Evolutionary conservation across 2,888 invertebrate species (phyloP).

Genomic region (Ennomos fuscantarius): DNA sequence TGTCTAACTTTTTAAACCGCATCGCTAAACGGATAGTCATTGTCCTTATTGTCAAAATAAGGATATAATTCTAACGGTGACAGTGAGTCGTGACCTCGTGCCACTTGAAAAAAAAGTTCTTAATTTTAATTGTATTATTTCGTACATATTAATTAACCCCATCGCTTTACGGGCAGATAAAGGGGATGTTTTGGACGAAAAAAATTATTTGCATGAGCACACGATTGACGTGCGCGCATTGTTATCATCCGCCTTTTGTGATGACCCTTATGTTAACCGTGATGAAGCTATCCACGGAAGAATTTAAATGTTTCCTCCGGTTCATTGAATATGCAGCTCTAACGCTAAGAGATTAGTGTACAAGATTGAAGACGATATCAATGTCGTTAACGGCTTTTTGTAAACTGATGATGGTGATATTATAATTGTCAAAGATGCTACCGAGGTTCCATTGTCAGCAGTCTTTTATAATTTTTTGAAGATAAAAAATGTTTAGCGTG

Average conservation of each 20-base stretch:
- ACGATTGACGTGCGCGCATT: constrained; percentile 84
- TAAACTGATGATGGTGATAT: constrained; percentile 64
- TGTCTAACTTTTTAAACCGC: constrained; percentile 68
- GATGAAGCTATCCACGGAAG: constrained; percentile 55
- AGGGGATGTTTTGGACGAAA: constrained; percentile 81
- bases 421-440: constrained; percentile 86
- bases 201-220: constrained; percentile 84
- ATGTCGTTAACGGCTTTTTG: constrained; percentile 59
- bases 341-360: constrained; percentile 51
- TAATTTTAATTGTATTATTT: constrained; percentile 81
- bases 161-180: constrained; percentile 76
- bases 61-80: constrained; percentile 79
- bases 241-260: constrained; percentile 84
- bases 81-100: constrained; percentile 81
- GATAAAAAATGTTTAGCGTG: constrained; percentile 85
- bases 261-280: constrained; percentile 83
- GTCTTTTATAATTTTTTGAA: constrained; percentile 83
- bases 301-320: constrained; percentile 47
- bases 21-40: constrained; percentile 56
- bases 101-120: constrained; percentile 73
- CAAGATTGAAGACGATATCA: constrained; percentile 49
- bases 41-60: constrained; percentile 75
- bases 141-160: constrained; percentile 85
- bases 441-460: constrained; percentile 80
- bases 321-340: constrained; percentile 60